Conservation (phyloP, 2,113 vertebrate species). For the Opisthocomus hoazin region DNA sequence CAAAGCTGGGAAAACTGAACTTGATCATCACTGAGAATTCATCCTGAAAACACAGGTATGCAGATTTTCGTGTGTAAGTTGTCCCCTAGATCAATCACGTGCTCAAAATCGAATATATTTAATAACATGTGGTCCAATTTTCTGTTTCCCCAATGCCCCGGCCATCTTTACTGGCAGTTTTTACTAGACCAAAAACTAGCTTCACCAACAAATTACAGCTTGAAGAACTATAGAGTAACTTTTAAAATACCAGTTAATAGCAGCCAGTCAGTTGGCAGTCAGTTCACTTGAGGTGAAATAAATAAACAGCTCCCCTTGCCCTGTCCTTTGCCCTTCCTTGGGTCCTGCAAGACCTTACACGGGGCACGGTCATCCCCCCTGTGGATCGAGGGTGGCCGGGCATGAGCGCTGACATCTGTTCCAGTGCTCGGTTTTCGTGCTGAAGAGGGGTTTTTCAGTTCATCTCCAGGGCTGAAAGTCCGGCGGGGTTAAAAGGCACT, state of each 20-base stretch:
- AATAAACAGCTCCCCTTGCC: background rate
- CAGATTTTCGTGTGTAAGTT: background rate
- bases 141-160: background rate
- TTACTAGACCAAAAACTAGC: background rate
- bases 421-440: fast-evolving
- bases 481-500: background rate
- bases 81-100: background rate
- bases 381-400: background rate
- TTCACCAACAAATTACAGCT: background rate
- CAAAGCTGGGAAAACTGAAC: background rate
- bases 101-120: background rate
- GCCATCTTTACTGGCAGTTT: background rate
- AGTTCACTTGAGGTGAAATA: background rate
- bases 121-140: background rate
- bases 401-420: background rate
- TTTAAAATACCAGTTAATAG: background rate
- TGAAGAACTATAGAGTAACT: background rate
- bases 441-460: background rate
- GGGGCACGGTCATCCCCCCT: background rate
- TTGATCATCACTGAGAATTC: background rate
- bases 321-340: background rate
- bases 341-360: fast-evolving
- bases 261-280: background rate
- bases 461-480: background rate
- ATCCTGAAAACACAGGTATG: background rate